Percentiles rank a stretch among this genome's conserved stretches.
These are phyloP conservation scores for Lasius fuliginosus DNA, from an alignment of 2,888 invertebrate species.

Conservation along the genomic window DNA sequence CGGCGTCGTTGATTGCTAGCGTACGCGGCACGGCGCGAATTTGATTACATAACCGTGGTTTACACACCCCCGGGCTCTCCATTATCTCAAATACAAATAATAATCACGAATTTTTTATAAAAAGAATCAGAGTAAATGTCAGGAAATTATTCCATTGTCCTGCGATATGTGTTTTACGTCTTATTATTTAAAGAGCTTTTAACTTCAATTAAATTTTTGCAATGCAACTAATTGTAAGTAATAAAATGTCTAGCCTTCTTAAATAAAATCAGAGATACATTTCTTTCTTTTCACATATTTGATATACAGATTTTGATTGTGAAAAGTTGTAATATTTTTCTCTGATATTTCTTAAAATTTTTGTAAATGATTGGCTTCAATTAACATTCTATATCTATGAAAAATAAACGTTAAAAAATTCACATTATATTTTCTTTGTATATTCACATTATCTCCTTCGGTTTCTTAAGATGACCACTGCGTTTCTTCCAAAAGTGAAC, in stretches of 20 bases:
- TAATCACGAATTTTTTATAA: conserved; percentile 26
- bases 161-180: not conserved
- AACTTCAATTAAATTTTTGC: not conserved
- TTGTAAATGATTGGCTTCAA: not conserved
- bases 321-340: not conserved
- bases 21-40: conserved; percentile 32
- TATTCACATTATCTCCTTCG: not conserved
- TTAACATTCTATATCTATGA: not conserved
- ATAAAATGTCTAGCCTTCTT: not conserved
- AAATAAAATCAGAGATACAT: not conserved
- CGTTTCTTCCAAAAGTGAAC: not conserved
- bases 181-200: not conserved
- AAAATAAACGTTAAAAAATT: not conserved
- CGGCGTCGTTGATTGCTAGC: conserved; percentile 50
- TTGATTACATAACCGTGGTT: conserved; percentile 55
- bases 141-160: not conserved
- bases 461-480: not conserved
- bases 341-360: not conserved
- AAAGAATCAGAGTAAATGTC: not conserved
- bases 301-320: not conserved
- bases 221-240: not conserved
- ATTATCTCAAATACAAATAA: conserved; percentile 51
- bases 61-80: conserved; percentile 34
- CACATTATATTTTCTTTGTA: not conserved
- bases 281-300: not conserved